A percentile compares a stretch with the other conserved stretches of the same genome.
Evolutionary conservation across 2,113 vertebrate species (phyloP).

Genomic region (Apodemus speciosus): DNA sequence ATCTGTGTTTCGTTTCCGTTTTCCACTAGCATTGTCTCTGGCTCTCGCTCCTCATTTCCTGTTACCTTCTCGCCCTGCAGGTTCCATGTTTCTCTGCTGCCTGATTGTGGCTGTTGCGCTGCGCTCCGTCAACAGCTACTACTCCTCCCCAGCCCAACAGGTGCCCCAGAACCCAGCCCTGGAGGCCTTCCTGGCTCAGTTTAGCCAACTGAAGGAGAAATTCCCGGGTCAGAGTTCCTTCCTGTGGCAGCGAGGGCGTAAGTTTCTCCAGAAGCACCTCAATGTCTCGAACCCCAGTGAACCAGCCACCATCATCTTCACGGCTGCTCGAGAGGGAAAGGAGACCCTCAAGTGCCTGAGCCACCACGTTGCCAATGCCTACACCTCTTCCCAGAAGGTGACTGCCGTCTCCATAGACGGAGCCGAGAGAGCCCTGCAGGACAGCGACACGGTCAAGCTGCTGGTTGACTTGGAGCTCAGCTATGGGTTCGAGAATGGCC

Average conservation of each 20-base stretch:
- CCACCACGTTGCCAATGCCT: slow-evolving; percentile 84
- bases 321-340: slow-evolving; percentile 85
- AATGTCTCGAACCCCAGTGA: slow-evolving; percentile 84
- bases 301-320: slow-evolving; percentile 92
- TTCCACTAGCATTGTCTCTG: neutral
- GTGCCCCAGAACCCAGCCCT: slow-evolving; percentile 69
- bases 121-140: slow-evolving; percentile 22
- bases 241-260: slow-evolving; percentile 90
- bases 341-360: slow-evolving; percentile 91
- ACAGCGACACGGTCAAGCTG: slow-evolving; percentile 90
- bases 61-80: slow-evolving; percentile 2
- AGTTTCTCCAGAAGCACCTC: slow-evolving; percentile 91
- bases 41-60: neutral
- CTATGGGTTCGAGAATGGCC: slow-evolving; percentile 85
- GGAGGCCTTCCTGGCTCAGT: slow-evolving; percentile 83
- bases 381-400: slow-evolving; percentile 84
- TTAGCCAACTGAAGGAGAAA: slow-evolving; percentile 82
- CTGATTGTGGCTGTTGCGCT: rapidly evolving
- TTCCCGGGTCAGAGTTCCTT: slow-evolving; percentile 90
- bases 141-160: slow-evolving; percentile 62
- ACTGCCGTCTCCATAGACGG: slow-evolving; percentile 87
- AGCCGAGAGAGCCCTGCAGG: slow-evolving; percentile 75
- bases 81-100: rapidly evolving
- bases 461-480: slow-evolving; percentile 89
- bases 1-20: neutral